phyloP scores from a whole-genome alignment of 2,888 invertebrate species.

The Hypolimnas misippus region DNA sequence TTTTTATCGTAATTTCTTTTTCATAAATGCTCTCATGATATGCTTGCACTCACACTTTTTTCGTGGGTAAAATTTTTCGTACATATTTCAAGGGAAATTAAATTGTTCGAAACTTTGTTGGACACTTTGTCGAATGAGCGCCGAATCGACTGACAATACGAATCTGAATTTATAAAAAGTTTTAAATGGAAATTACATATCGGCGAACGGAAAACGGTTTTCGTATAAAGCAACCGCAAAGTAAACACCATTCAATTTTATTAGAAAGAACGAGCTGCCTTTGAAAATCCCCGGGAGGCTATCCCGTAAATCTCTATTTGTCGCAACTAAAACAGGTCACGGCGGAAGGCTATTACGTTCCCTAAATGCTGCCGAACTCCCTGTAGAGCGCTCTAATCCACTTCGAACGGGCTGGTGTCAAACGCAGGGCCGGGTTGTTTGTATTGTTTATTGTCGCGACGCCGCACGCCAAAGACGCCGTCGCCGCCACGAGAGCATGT shows the following conservation, averaged over 20 bases:
- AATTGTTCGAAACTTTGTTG: constrained; percentile 72
- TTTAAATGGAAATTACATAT: constrained; percentile 42
- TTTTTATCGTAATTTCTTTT: constrained; percentile 30
- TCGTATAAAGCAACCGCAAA: constrained; percentile 64
- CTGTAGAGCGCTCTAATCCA: constrained; percentile 81
- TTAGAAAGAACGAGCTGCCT: constrained; percentile 67
- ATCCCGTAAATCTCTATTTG: constrained; percentile 83
- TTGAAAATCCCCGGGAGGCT: constrained; percentile 71
- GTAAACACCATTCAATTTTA: constrained; percentile 78
- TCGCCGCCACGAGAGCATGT: constrained; percentile 63
- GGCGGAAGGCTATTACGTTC: constrained; percentile 81
- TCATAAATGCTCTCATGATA: constrained; percentile 48
- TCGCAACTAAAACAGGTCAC: constrained; percentile 84
- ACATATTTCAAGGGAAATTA: constrained; percentile 71
- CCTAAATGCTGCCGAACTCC: constrained; percentile 83
- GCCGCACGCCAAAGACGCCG: constrained; percentile 76
- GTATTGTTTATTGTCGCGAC: constrained; percentile 83
- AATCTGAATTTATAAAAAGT: constrained; percentile 41
- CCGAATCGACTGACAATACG: constrained; percentile 62
- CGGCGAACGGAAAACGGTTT: constrained; percentile 52
- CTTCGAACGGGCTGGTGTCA: constrained; percentile 82
- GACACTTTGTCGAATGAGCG: constrained; percentile 61
- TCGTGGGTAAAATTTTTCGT: constrained; percentile 58
- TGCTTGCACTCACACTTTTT: constrained; percentile 51
- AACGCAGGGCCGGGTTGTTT: constrained; percentile 82